Conservation (phyloP, 2,113 vertebrate species). For the Etheostoma spectabile region DNA sequence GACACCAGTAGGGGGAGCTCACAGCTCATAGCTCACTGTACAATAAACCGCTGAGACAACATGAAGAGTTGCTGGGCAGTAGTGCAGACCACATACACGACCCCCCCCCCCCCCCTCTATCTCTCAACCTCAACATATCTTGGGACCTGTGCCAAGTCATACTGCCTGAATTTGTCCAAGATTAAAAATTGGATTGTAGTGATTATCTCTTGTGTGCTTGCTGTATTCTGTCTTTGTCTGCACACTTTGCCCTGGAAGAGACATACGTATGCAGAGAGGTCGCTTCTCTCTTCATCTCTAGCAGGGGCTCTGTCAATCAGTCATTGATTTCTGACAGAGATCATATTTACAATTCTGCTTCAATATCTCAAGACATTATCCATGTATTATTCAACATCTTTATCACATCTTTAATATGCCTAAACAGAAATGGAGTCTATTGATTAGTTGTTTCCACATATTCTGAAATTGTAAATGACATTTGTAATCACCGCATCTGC, state of each 20-base stretch:
- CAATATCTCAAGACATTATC: slow-evolving; percentile 49
- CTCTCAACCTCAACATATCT: slow-evolving; percentile 42
- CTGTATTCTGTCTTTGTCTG: not conserved
- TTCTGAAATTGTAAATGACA: not conserved
- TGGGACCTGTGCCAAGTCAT: slow-evolving; percentile 21
- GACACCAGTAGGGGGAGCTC: slow-evolving; percentile 91
- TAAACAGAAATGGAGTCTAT: not conserved
- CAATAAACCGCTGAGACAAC: not conserved
- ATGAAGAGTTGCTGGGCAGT: slow-evolving; percentile 59
- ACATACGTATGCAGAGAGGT: slow-evolving; percentile 38
- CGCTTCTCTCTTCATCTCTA: slow-evolving; percentile 8
- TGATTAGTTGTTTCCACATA: slow-evolving; percentile 37
- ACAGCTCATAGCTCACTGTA: slow-evolving; percentile 78
- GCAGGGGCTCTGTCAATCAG: slow-evolving; percentile 44
- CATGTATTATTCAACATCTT: slow-evolving; percentile 10
- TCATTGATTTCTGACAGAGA: slow-evolving; percentile 68
- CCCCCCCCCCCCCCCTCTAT: not conserved
- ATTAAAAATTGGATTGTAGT: slow-evolving; percentile 9
- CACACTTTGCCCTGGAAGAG: not conserved
- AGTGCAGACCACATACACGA: slow-evolving; percentile 35
- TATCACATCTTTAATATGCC: slow-evolving; percentile 19
- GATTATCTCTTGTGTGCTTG: not conserved
- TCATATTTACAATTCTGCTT: slow-evolving; percentile 66
- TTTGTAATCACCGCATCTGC: too few relatives aligned
- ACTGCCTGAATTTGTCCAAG: slow-evolving; percentile 6